Evolutionary conservation across 2,113 vertebrate genomes (phyloP).

Genomic region (Calyptomena viridis): DNA sequence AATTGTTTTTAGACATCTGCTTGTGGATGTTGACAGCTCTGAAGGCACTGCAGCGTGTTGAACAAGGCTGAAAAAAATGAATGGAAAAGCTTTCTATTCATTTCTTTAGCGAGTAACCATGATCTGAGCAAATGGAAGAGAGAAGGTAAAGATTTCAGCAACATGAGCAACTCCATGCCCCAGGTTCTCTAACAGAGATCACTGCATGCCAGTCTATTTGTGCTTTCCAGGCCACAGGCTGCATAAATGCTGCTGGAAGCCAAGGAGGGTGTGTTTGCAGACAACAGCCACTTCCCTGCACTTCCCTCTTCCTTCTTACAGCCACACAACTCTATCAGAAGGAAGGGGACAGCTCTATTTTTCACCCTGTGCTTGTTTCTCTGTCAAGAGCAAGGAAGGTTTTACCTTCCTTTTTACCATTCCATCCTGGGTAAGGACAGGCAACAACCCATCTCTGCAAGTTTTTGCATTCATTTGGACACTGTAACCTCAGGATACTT

Average conservation of each 20-base stretch:
- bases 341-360: background rate
- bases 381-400: background rate
- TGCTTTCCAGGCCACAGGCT: background rate
- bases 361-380: background rate
- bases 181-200: background rate
- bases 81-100: background rate
- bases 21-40: background rate
- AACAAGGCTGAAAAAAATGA: background rate
- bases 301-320: background rate
- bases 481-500: background rate
- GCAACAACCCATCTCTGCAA: too few species aligned
- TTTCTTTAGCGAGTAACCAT: background rate
- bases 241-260: background rate
- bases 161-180: background rate
- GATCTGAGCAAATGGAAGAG: background rate
- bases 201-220: background rate
- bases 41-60: background rate
- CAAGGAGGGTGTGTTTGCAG: background rate
- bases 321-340: background rate
- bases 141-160: background rate
- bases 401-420: background rate
- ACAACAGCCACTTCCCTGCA: background rate
- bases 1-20: rapidly evolving
- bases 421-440: too few species aligned
- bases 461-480: background rate